Evolutionary conservation across 2,797 vertebrate species (phyloP).

Genomic region (Odontamblyopus rebecca): DNA sequence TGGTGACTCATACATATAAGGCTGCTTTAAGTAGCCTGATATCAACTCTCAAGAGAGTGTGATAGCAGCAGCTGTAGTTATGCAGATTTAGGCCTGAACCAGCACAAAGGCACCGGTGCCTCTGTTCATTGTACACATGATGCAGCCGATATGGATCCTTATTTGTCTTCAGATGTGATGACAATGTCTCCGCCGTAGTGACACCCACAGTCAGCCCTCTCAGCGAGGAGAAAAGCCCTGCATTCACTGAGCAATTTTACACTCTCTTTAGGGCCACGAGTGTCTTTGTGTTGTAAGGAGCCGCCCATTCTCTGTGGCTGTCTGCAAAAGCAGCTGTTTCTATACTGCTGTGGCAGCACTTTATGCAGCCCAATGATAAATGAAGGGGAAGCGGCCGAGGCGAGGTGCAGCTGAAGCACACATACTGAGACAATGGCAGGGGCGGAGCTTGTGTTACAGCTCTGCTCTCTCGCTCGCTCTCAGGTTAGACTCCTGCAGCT

Average conservation of each 20-base stretch:
- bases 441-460: constrained; percentile 40
- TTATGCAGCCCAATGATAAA: constrained; percentile 86
- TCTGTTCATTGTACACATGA: constrained; percentile 60
- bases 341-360: constrained; percentile 80
- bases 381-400: constrained; percentile 71
- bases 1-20: constrained; percentile 50
- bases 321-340: constrained; percentile 90
- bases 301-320: constrained; percentile 66
- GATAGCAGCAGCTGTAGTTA: constrained; percentile 68
- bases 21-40: constrained; percentile 48
- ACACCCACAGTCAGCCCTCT: constrained; percentile 69
- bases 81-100: constrained; percentile 54
- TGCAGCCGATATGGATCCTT: constrained; percentile 56
- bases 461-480: constrained; percentile 26
- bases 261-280: constrained; percentile 72
- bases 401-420: constrained; percentile 69
- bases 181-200: constrained; percentile 61
- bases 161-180: constrained; percentile 63
- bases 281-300: constrained; percentile 71
- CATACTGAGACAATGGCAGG: constrained; percentile 61
- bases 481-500: constrained; percentile 57
- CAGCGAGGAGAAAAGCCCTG: constrained; percentile 63
- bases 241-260: constrained; percentile 80
- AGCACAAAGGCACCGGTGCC: constrained; percentile 38
- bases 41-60: constrained; percentile 51